These are phyloP conservation scores for Cuniculus paca DNA, from an alignment of 2,797 vertebrate genomes.

Conservation along the genomic window DNA sequence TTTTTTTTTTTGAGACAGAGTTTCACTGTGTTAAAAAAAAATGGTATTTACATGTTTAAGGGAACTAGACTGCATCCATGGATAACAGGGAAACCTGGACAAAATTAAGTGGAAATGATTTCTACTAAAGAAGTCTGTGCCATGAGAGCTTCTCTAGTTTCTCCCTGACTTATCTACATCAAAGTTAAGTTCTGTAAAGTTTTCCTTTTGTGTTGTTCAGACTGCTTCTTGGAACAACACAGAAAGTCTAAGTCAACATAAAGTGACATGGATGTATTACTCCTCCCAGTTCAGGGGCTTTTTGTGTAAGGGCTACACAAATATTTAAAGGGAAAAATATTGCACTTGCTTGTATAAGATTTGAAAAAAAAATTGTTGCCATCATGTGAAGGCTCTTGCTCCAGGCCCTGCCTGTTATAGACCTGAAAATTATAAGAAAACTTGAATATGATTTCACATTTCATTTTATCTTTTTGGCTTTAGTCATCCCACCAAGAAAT, in stretches of 20 bases:
- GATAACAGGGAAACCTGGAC: conserved; percentile 38
- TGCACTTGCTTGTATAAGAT: not conserved
- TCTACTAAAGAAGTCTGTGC: conserved; percentile 1
- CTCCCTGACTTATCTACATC: conserved; percentile 54
- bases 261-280: not conserved
- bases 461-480: conserved; percentile 37
- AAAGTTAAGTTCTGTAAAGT: not conserved
- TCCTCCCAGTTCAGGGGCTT: not conserved
- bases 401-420: not conserved
- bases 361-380: conserved; percentile 27
- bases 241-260: not conserved
- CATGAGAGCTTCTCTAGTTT: conserved; percentile 25
- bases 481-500: conserved; percentile 40
- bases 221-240: conserved; percentile 31
- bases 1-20: no score
- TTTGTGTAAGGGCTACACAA: not conserved
- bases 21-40: not conserved
- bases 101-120: conserved; percentile 55
- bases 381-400: not conserved
- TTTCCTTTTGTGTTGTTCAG: conserved; percentile 2
- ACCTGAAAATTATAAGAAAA: not conserved
- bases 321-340: conserved; percentile 19
- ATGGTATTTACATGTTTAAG: conserved; percentile 60
- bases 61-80: not conserved
- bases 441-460: not conserved